phyloP scores from a whole-genome alignment of 2,113 vertebrate genomes.

The Tragelaphus imberbis region DNA sequence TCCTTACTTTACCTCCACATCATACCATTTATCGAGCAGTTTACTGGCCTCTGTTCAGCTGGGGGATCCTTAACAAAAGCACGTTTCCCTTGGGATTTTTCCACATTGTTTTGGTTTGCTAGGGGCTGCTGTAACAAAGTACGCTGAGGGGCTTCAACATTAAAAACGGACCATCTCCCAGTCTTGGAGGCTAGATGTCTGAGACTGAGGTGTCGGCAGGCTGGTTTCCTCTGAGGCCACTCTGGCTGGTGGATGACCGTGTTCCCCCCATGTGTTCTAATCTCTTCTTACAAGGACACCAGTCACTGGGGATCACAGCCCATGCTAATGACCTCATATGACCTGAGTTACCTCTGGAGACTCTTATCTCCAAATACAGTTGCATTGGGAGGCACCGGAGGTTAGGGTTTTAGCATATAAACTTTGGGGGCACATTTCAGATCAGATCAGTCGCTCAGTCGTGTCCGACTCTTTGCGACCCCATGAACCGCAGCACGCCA shows the following conservation, averaged over 20 bases:
- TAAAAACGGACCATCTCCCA: neutral
- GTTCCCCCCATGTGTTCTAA: neutral
- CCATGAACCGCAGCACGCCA: too few relatives aligned
- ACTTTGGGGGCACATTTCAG: neutral
- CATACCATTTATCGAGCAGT: rapidly evolving
- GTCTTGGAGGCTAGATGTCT: neutral
- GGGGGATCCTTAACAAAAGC: neutral
- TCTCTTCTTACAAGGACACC: neutral
- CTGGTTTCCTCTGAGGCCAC: neutral
- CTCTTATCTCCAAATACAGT: neutral
- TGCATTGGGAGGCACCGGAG: neutral
- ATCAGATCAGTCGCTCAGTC: too few relatives aligned
- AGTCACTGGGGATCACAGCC: neutral
- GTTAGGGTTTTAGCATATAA: neutral
- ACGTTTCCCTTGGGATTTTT: neutral
- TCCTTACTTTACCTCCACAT: rapidly evolving
- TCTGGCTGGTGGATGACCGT: rapidly evolving
- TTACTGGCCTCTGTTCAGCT: neutral
- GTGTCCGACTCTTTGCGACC: too few relatives aligned
- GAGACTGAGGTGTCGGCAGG: neutral
- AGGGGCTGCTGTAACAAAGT: neutral
- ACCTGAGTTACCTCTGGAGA: neutral
- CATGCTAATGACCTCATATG: neutral
- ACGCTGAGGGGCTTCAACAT: neutral
- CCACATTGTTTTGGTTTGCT: neutral